Evolutionary conservation across 2,113 vertebrate species (phyloP).

Genomic region (Choloepus hoffmanni): DNA sequence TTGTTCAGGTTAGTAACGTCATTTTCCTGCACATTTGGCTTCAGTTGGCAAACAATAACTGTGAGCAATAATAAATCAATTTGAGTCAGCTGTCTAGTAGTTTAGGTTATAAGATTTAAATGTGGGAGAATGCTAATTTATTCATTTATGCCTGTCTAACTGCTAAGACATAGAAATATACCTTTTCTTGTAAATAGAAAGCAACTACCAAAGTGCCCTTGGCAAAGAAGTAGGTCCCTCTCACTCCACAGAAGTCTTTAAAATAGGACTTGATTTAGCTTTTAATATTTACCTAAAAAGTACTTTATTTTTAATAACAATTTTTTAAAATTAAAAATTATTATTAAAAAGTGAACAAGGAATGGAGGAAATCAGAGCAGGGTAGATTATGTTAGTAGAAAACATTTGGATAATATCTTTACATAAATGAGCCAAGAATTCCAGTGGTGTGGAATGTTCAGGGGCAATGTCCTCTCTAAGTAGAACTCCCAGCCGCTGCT

Average conservation of each 20-base stretch:
- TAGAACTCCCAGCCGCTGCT: not conserved
- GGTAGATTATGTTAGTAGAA: not conserved
- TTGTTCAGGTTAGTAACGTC: conserved; percentile 1
- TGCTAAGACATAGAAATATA: conserved; percentile 64
- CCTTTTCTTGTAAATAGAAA: conserved; percentile 69
- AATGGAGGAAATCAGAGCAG: conserved; percentile 8
- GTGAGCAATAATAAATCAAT: conserved; percentile 60
- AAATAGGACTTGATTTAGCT: conserved; percentile 26
- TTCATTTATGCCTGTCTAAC: conserved; percentile 76
- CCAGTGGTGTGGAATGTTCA: not conserved
- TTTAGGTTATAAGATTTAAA: conserved; percentile 74
- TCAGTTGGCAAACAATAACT: conserved; percentile 42
- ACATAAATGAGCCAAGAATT: conserved; percentile 7
- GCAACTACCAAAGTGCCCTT: conserved; percentile 69
- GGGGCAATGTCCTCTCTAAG: not conserved
- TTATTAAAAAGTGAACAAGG: conserved; percentile 31
- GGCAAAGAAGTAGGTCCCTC: not conserved
- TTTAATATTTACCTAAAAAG: conserved; percentile 38
- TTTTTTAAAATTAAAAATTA: conserved; percentile 24
- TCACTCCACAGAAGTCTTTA: not conserved
- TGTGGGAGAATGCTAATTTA: conserved; percentile 73
- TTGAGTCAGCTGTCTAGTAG: conserved; percentile 63
- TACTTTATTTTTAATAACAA: not conserved
- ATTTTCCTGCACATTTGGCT: conserved; percentile 57
- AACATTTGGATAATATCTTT: conserved; percentile 37